Conservation (phyloP, 2,888 invertebrate genomes). For the Panorpa germanica region DNA sequence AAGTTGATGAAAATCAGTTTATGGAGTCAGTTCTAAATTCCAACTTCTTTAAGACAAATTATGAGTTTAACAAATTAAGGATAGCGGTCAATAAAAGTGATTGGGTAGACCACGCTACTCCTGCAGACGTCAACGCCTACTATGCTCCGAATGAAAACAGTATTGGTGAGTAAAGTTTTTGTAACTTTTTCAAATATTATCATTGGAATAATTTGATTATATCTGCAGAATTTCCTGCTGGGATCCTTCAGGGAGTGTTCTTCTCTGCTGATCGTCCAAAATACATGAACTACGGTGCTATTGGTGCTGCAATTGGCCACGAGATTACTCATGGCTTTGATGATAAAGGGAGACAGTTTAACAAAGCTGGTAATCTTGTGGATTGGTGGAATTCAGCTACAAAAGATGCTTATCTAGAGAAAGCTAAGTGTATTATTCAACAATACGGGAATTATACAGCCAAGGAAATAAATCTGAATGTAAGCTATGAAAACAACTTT, state of each 20-base stretch:
- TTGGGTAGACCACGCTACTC: conserved; percentile 68
- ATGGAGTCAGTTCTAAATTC: conserved; percentile 59
- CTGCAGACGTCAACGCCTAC: conserved; percentile 72
- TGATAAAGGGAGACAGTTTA: conserved; percentile 76
- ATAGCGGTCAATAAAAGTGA: conserved; percentile 69
- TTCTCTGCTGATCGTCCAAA: conserved; percentile 74
- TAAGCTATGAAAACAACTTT: conserved; percentile 45
- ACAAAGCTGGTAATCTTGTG: conserved; percentile 74
- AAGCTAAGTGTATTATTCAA: conserved; percentile 78
- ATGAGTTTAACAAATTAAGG: conserved; percentile 55
- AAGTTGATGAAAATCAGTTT: conserved; percentile 47
- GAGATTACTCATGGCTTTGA: conserved; percentile 86
- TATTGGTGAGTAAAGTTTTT: conserved; percentile 48
- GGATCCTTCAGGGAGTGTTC: conserved; percentile 81
- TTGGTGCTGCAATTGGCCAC: conserved; percentile 81
- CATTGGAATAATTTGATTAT: too few species aligned
- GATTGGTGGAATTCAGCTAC: conserved; percentile 87
- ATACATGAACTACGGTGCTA: conserved; percentile 84
- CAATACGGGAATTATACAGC: conserved; percentile 87
- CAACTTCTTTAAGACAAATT: conserved; percentile 63
- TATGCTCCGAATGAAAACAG: conserved; percentile 74
- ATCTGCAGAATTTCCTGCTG: conserved; percentile 73
- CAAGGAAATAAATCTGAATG: conserved; percentile 52
- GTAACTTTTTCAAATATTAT: neutral
- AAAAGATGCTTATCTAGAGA: conserved; percentile 61